phyloP scores from a whole-genome alignment of 2,113 vertebrate species.

The Podarcis raffonei region DNA sequence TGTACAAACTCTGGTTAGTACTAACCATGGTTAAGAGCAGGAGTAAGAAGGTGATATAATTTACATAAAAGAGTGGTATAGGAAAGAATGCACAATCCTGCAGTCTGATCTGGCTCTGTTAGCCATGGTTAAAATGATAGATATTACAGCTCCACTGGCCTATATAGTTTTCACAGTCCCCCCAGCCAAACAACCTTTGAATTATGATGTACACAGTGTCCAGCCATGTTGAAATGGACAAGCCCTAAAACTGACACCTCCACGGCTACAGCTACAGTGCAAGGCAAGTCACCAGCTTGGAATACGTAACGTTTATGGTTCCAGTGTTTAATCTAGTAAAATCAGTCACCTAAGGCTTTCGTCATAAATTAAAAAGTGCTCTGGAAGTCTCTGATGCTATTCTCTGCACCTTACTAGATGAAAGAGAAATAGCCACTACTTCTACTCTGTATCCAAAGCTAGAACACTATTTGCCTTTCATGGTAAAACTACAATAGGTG shows the following conservation, averaged over 20 bases:
- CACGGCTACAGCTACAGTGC: background rate
- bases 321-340: background rate
- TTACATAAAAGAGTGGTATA: background rate
- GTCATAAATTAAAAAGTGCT: conserved; percentile 3
- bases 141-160: background rate
- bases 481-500: background rate
- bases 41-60: background rate
- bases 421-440: background rate
- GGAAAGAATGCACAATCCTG: background rate
- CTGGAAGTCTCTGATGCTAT: background rate
- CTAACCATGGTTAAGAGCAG: background rate
- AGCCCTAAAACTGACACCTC: background rate
- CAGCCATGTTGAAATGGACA: background rate
- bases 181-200: background rate
- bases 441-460: background rate
- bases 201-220: background rate
- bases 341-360: background rate
- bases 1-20: background rate
- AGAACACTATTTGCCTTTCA: background rate
- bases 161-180: background rate
- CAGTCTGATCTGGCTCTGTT: background rate
- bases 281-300: background rate
- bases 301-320: background rate
- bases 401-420: background rate
- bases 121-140: background rate